phyloP scores from a whole-genome alignment of 2,113 vertebrate genomes.

The Pavo muticus region DNA sequence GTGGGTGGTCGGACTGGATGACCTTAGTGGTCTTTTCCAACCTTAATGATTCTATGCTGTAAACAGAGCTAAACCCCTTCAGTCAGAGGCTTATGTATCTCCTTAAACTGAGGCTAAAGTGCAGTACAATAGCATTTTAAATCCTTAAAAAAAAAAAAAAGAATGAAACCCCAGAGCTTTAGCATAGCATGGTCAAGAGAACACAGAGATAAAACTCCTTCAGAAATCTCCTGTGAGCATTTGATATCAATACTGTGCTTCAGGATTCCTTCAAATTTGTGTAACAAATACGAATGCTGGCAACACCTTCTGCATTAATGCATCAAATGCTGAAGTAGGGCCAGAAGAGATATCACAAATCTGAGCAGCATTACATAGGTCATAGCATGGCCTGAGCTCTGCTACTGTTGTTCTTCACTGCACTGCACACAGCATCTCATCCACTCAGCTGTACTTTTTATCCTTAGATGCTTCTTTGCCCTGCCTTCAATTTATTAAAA shows the following conservation, averaged over 20 bases:
- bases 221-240: background rate
- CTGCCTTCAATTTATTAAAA: constrained; percentile 9
- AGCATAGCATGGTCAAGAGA: background rate
- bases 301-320: background rate
- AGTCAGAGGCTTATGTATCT: background rate
- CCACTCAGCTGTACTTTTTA: background rate
- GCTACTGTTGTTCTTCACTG: background rate
- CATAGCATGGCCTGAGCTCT: background rate
- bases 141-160: background rate
- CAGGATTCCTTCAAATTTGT: background rate
- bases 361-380: background rate
- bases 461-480: background rate
- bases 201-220: background rate
- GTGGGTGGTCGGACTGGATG: too few species aligned
- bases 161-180: background rate
- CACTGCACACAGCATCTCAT: background rate
- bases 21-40: too few species aligned
- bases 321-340: background rate
- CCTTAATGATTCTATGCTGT: background rate
- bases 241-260: background rate
- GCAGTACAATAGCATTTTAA: background rate
- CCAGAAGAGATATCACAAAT: background rate
- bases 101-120: background rate
- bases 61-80: background rate
- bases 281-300: background rate